These are phyloP conservation scores for Lagocephalus sceleratus DNA, from an alignment of 2,797 vertebrate genomes.

Conservation along the genomic window DNA sequence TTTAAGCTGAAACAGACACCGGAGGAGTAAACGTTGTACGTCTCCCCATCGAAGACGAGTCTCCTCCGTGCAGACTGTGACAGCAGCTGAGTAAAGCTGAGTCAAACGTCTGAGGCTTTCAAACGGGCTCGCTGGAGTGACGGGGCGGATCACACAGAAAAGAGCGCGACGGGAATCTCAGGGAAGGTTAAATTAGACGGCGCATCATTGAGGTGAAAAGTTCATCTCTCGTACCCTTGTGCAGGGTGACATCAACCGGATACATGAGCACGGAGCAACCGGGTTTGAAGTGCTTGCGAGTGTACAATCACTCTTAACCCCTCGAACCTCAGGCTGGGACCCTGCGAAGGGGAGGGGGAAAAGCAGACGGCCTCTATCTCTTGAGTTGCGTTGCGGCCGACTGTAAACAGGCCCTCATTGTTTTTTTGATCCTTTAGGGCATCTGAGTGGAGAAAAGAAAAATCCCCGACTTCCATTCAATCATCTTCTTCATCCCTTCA, in stretches of 20 bases:
- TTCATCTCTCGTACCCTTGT: conserved; percentile 32
- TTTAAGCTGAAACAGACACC: background rate
- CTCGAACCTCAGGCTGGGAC: conserved; percentile 10
- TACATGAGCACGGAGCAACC: conserved; percentile 24
- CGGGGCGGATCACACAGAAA: conserved; percentile 3
- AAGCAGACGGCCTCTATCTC: conserved; percentile 37
- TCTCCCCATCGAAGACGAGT: conserved; percentile 26
- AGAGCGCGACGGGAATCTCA: conserved; percentile 28
- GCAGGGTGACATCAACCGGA: conserved; percentile 50
- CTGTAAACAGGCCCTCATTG: conserved; percentile 67
- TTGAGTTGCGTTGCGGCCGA: conserved; percentile 38
- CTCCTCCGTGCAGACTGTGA: conserved; percentile 19
- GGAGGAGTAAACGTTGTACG: conserved; percentile 11
- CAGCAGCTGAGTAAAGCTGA: conserved; percentile 26
- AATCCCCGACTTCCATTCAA: conserved; percentile 37
- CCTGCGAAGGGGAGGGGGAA: conserved; percentile 38
- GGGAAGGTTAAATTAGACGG: conserved; percentile 7
- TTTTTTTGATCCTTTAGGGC: conserved; percentile 55
- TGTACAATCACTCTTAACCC: background rate
- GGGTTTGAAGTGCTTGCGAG: conserved; percentile 23
- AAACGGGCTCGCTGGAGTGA: conserved; percentile 8
- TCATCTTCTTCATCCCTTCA: conserved; percentile 38
- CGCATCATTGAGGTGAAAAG: conserved; percentile 27
- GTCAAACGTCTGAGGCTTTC: conserved; percentile 28
- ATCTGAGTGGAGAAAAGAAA: conserved; percentile 37